Conservation (phyloP, 2,888 invertebrate species). For the Achlya flavicornis region DNA sequence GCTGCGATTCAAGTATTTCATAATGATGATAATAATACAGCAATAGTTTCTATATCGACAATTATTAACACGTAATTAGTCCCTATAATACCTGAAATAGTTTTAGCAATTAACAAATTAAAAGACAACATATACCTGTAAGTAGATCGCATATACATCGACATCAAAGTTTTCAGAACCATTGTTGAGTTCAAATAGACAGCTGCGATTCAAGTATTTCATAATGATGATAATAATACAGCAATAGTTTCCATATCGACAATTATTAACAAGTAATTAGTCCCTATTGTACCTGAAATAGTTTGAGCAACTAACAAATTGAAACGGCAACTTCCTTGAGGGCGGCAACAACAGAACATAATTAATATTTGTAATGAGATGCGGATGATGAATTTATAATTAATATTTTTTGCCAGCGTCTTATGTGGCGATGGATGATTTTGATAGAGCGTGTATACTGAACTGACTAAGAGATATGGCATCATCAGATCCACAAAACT, state of each 20-base stretch:
- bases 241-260: neutral
- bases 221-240: neutral
- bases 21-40: no score
- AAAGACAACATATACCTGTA: no score
- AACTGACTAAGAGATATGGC: neutral
- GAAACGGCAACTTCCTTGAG: neutral
- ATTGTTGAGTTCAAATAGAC: no score
- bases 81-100: neutral
- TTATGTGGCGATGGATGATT: neutral
- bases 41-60: neutral
- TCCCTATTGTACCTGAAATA: neutral
- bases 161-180: no score
- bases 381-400: neutral
- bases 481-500: neutral
- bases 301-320: neutral
- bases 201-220: neutral
- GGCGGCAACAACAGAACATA: neutral
- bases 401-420: conserved; percentile 1
- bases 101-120: neutral
- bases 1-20: neutral
- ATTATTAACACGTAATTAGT: neutral
- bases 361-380: neutral
- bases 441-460: neutral
- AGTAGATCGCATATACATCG: no score
- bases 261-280: neutral